These are phyloP conservation scores for Dryomyza anilis DNA, from an alignment of 2,888 invertebrate species.

Conservation along the genomic window DNA sequence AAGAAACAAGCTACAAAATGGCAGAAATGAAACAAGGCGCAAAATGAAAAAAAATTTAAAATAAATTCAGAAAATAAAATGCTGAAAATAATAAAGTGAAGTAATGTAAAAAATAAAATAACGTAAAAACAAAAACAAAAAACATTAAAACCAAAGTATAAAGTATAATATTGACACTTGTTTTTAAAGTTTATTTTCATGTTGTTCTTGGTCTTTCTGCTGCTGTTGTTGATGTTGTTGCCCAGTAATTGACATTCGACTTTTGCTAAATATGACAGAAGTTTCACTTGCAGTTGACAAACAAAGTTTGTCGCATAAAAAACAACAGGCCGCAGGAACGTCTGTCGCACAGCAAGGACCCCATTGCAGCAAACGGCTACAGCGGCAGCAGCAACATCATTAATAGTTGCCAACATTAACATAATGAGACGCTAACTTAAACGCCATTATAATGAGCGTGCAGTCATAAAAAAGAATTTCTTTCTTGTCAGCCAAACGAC, in stretches of 20 bases:
- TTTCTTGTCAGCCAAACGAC: too few relatives aligned
- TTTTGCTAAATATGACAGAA: slow-evolving; percentile 6
- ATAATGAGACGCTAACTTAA: slow-evolving; percentile 47
- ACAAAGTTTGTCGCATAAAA: too few relatives aligned
- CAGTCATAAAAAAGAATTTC: background rate
- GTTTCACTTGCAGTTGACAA: slow-evolving; percentile 16
- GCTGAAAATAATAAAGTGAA: background rate
- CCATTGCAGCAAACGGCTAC: too few relatives aligned
- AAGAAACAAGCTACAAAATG: slow-evolving; percentile 31
- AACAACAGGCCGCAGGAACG: too few relatives aligned
- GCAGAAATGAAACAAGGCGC: too few relatives aligned
- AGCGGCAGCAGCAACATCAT: slow-evolving; percentile 21
- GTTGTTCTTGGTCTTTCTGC: background rate
- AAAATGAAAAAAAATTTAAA: too few relatives aligned
- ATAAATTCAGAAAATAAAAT: background rate
- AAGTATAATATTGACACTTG: slow-evolving; percentile 43
- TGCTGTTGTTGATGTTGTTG: slow-evolving; percentile 11
- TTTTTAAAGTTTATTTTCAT: slow-evolving; percentile 20
- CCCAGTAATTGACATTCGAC: slow-evolving; percentile 21
- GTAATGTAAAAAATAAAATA: background rate
- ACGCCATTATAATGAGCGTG: slow-evolving; percentile 32
- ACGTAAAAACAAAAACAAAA: slow-evolving; percentile 18
- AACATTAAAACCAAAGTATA: background rate
- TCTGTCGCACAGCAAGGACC: too few relatives aligned
- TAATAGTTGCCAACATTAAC: slow-evolving; percentile 30